These are phyloP conservation scores for Arrhamphus sclerolepis DNA, from an alignment of 2,797 vertebrate species.

Conservation along the genomic window DNA sequence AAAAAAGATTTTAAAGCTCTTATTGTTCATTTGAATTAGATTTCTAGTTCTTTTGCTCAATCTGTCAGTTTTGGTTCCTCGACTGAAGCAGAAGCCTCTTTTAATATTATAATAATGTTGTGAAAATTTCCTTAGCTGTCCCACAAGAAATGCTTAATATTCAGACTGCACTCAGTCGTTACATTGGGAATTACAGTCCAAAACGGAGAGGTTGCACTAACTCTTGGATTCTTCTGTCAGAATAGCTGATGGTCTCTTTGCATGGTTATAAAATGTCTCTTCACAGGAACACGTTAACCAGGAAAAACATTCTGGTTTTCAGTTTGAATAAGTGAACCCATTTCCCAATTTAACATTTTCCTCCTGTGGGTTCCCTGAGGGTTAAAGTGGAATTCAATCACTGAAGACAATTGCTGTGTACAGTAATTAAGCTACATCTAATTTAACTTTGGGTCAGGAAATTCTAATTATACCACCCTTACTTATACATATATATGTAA, in stretches of 20 bases:
- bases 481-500: conserved; percentile 47
- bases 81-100: no score
- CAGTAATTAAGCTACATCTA: conserved; percentile 70
- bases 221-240: conserved; percentile 9
- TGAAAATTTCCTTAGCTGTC: no score
- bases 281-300: conserved; percentile 13
- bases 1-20: no score
- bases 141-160: no score
- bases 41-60: no score
- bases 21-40: no score
- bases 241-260: conserved; percentile 13
- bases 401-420: conserved; percentile 60
- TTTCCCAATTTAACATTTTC: conserved; percentile 37
- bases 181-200: conserved; percentile 12
- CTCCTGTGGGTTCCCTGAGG: conserved; percentile 42
- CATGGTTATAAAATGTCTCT: conserved; percentile 11
- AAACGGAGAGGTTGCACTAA: no score
- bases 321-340: conserved; percentile 31
- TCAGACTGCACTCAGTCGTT: conserved; percentile 9
- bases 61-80: no score
- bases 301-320: conserved; percentile 17
- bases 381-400: conserved; percentile 68
- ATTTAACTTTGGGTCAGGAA: conserved; percentile 68
- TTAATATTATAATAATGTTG: no score
- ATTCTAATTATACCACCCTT: conserved; percentile 53